Base-by-base conservation (phyloP, 2,888 invertebrate genomes). In the Heteromurus nitidus region DNA sequence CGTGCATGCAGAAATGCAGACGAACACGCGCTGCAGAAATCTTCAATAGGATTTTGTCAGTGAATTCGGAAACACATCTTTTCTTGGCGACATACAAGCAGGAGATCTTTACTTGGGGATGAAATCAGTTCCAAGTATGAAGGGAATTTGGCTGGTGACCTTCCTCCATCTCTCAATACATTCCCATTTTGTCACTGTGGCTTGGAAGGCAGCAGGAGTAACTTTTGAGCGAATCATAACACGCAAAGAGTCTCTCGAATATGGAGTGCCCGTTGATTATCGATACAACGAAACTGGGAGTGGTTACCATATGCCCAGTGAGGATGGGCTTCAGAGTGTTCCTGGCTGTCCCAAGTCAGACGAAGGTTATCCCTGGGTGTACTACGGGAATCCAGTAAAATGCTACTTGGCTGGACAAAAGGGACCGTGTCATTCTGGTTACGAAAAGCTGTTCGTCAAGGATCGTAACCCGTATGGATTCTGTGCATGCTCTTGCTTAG, bases 311-410 rank as follows among this genome's bases (percentile, higher is more conserved):
- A 13, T 5, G n/a, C 50, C 50, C 50, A 5, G 3, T 50, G n/a
- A 13, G 3, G 20, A 22, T 20, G 22, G n/a, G 5, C 42, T 42
- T 0, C 0, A 7, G 28, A 68, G 68, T 68, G 47, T n/a, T 30
- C 68, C 68, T 9, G 50, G 50, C 0, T 68, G 68, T 47, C 68
- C 68, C 0, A 50, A 50, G 20, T 50, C 50, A 11, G 47, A 47
- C 26, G 50, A 16, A 9, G 28, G 50, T 9, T 47, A 30, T 30
- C 68, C 68, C 2, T 68, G 68, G 68, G 28, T 68, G 7, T 68
- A 68, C n/a, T 68, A 28, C 7, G 50, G 30, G n/a, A 2, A 26
- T 0, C 50, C 50, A 2, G 0, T 16, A 50, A 50, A 47, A 30
- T 68, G 68, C 26, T 68, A 30, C 20, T 13, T 68, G 50, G 68